These are phyloP conservation scores for Esox lucius DNA, from an alignment of 2,797 vertebrate genomes.

Conservation along the genomic window DNA sequence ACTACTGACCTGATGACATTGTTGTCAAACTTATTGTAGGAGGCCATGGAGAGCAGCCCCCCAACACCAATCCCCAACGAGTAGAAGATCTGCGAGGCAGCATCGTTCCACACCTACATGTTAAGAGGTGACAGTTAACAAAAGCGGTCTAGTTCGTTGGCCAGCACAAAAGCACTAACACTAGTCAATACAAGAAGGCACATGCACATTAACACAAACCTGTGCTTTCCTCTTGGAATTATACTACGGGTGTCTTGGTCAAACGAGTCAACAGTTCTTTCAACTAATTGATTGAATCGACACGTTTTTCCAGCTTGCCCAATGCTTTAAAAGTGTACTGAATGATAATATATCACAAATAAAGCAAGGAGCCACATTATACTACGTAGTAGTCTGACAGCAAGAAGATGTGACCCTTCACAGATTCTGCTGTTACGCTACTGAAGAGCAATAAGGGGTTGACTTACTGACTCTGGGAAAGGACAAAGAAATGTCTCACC, in stretches of 20 bases:
- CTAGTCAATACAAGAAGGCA: not conserved
- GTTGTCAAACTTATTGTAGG: slow-evolving; percentile 86
- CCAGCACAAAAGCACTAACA: not conserved
- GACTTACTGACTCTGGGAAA: no score
- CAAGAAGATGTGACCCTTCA: no score
- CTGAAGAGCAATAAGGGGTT: no score
- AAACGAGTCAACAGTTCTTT: no score
- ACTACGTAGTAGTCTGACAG: no score
- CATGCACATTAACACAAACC: not conserved
- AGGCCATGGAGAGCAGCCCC: slow-evolving; percentile 84
- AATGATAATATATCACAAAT: no score
- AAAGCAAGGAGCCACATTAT: no score
- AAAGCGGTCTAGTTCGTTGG: not conserved
- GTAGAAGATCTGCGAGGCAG: slow-evolving; percentile 86
- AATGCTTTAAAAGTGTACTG: no score
- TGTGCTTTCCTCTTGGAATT: not conserved
- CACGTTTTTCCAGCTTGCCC: no score
- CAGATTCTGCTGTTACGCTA: no score
- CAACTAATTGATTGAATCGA: no score
- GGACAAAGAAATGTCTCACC: no score
- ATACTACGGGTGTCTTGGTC: not conserved
- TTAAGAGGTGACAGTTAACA: not conserved
- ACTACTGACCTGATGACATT: slow-evolving; percentile 79
- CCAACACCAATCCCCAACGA: slow-evolving; percentile 83
- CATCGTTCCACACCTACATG: slow-evolving; percentile 83